Conservation (phyloP, 2,797 vertebrate species). For the Natrix natrix region DNA sequence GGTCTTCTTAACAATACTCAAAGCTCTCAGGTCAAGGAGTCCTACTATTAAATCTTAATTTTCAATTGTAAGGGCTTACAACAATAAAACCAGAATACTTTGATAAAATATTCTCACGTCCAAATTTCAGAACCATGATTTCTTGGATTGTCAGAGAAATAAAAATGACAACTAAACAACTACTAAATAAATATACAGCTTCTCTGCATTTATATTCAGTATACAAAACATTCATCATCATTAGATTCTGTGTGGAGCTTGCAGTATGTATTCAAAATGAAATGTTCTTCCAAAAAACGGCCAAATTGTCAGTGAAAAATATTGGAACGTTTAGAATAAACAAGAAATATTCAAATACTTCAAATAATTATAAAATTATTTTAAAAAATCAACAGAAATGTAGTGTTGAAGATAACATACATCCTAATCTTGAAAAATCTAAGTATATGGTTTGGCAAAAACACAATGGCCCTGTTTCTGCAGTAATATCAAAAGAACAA, state of each 20-base stretch:
- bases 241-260: neutral
- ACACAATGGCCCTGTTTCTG: neutral
- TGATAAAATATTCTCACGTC: neutral
- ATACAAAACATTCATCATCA: conserved; percentile 2
- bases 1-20: neutral
- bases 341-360: neutral
- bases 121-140: conserved; percentile 20
- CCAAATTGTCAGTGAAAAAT: neutral
- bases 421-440: neutral
- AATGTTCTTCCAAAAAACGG: neutral
- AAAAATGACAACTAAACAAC: neutral
- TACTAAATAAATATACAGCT: conserved; percentile 5
- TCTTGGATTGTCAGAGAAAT: conserved; percentile 1
- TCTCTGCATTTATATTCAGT: neutral
- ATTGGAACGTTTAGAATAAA: neutral
- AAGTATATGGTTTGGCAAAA: neutral
- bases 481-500: neutral
- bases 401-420: neutral
- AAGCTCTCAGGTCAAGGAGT: neutral
- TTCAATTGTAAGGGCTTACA: neutral
- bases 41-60: neutral
- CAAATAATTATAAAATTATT: neutral
- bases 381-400: neutral
- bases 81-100: neutral
- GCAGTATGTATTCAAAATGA: neutral